A percentile compares a stretch with the other conserved stretches of the same genome.
These are phyloP conservation scores for Beroe forskalii DNA, from an alignment of 37 sponge, comb jelly and placozoan genomes.

Conservation along the genomic window DNA sequence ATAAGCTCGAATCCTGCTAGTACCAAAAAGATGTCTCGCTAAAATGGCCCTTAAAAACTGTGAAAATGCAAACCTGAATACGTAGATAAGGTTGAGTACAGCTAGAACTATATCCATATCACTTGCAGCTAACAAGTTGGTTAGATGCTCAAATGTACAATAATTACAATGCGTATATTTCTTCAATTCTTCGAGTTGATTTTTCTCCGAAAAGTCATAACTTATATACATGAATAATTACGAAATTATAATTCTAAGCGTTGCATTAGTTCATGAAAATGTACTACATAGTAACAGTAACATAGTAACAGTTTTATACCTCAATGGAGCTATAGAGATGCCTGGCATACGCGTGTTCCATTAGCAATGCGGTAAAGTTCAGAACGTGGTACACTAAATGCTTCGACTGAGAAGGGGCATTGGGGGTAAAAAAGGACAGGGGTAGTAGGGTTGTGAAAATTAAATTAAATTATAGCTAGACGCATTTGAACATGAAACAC, in stretches of 20 bases:
- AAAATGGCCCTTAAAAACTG: background rate
- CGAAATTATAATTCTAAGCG: background rate
- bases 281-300: no score
- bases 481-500: no score
- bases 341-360: constrained; percentile 96
- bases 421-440: no score
- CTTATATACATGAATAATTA: no score
- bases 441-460: no score
- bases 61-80: constrained; percentile 74
- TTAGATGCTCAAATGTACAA: constrained; percentile 77
- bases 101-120: constrained; percentile 93
- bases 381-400: constrained; percentile 67
- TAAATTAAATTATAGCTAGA: no score
- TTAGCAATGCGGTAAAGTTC: constrained; percentile 90
- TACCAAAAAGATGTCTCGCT: background rate
- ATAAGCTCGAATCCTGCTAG: background rate
- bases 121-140: constrained; percentile 77
- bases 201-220: no score
- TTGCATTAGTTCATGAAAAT: background rate
- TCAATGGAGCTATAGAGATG: constrained; percentile 97
- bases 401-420: constrained; percentile 52
- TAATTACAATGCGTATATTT: no score
- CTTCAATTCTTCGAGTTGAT: no score
- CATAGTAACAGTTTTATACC: no score
- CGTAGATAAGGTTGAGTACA: constrained; percentile 91